Conservation (phyloP, 2,113 vertebrate species). For the Loxodonta africana region DNA sequence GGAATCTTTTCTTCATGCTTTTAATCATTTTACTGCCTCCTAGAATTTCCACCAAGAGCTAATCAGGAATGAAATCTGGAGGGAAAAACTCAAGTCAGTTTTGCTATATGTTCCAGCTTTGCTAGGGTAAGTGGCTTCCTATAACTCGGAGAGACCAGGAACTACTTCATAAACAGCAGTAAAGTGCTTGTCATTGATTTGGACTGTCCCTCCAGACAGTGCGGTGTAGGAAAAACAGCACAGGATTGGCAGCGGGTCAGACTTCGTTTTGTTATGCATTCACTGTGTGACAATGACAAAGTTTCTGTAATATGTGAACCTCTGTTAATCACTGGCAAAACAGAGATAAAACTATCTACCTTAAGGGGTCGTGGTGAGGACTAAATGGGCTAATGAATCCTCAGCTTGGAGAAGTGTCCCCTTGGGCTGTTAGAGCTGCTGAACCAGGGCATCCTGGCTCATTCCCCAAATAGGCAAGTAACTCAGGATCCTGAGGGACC, state of each 20-base stretch:
- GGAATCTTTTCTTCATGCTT: background rate
- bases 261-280: background rate
- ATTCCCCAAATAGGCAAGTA: background rate
- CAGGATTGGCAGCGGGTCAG: background rate
- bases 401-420: background rate
- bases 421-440: background rate
- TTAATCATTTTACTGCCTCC: conserved; percentile 13
- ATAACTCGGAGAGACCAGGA: background rate
- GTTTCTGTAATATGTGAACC: background rate
- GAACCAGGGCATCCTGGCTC: background rate
- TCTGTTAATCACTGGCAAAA: background rate
- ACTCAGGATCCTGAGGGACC: background rate
- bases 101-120: background rate
- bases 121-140: background rate
- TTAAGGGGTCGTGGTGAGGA: background rate
- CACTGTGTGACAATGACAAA: background rate
- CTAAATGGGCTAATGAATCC: background rate
- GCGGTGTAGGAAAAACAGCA: background rate
- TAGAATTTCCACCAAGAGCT: background rate
- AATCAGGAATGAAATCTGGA: background rate
- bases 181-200: background rate
- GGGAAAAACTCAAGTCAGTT: background rate
- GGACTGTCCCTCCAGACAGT: background rate
- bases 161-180: background rate
- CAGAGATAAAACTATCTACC: background rate